Evolutionary conservation across 1,140 invertebrate genomes (phyloP).

Genomic region (Camponotus vicinus): DNA sequence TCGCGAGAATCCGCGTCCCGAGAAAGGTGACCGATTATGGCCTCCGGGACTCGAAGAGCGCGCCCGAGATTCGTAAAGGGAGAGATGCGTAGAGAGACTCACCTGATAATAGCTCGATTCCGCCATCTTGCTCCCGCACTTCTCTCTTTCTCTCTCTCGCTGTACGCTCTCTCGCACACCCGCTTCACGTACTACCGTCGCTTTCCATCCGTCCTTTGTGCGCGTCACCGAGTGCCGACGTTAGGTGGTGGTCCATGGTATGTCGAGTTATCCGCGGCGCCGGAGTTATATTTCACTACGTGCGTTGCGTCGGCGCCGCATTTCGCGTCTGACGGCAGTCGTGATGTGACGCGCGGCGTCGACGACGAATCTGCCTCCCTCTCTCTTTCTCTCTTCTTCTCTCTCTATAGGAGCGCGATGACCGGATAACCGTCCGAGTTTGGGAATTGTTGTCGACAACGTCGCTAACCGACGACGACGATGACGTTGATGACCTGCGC

Average conservation of each 20-base stretch:
- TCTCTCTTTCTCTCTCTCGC: background rate
- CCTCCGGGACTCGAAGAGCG: constrained; percentile 48
- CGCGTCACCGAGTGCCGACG: constrained; percentile 68
- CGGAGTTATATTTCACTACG: constrained; percentile 56
- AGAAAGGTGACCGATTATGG: constrained; percentile 55
- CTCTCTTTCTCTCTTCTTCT: too few relatives aligned
- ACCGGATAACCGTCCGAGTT: too few relatives aligned
- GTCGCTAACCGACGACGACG: background rate
- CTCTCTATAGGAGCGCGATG: too few relatives aligned
- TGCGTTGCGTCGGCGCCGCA: constrained; percentile 63
- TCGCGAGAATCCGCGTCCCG: background rate
- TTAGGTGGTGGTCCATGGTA: constrained; percentile 76
- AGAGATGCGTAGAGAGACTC: constrained; percentile 74
- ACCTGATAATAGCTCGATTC: constrained; percentile 88
- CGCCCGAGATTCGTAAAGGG: constrained; percentile 68
- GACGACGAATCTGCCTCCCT: background rate
- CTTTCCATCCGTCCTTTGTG: constrained; percentile 84
- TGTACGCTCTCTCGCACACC: constrained; percentile 75
- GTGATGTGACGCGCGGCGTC: constrained; percentile 1
- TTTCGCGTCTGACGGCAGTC: constrained; percentile 27
- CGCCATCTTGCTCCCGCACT: constrained; percentile 85
- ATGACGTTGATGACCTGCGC: background rate
- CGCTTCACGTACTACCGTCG: constrained; percentile 73
- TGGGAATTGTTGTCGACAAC: constrained; percentile 7
- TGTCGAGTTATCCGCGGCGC: constrained; percentile 52